Evolutionary conservation across 2,888 invertebrate genomes (phyloP), one percentile per base, ranked within the genome.

Genomic region (Allygus modestus): DNA sequence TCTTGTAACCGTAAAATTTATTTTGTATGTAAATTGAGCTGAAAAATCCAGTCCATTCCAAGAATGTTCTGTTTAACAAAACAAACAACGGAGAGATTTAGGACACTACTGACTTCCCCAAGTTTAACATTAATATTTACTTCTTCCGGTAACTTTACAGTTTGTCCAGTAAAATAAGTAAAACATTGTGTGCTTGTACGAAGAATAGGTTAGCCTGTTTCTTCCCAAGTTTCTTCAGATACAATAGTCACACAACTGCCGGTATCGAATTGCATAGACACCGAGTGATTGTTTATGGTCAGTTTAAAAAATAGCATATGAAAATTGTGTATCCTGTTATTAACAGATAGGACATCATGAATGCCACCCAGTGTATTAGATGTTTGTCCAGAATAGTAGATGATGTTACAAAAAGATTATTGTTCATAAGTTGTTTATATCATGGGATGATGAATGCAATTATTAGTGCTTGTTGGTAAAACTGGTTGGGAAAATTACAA

Each of bases 181-280:
- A 77, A 77, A 41, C 73, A 41, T 73, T 37, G 1, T 23, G n/a
- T 9, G n/a, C 41, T 73, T 33, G 20, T 37, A 41, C 23, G 26
- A 9, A 73, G 73, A 4, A 17, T 20, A 41, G 73, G 46, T 46
- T 77, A 46, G 0, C 46, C 17, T 77, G 26, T 23, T 15, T 4
- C 7, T 77, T 77, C 15, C 28, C 46, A 43, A 2, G 77, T 77
- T 77, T 46, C 77, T 51, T 77, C 46, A 46, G 51, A 46, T 12
- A 77, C 28, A 9, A 77, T 28, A 23, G 77, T 51, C 1, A 28
- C 77, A 51, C 77, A 77, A 28, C 77, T 77, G 1, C 77, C 77
- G 1, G 77, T 77, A 28, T 77, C 77, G 17, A 77, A 77, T 28
- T 77, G 77, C 77, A 77, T 77, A 7, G 77, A 77, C 4, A 77